Evolutionary conservation across 2,888 invertebrate species (phyloP).

Genomic region (Quadriops clusia): DNA sequence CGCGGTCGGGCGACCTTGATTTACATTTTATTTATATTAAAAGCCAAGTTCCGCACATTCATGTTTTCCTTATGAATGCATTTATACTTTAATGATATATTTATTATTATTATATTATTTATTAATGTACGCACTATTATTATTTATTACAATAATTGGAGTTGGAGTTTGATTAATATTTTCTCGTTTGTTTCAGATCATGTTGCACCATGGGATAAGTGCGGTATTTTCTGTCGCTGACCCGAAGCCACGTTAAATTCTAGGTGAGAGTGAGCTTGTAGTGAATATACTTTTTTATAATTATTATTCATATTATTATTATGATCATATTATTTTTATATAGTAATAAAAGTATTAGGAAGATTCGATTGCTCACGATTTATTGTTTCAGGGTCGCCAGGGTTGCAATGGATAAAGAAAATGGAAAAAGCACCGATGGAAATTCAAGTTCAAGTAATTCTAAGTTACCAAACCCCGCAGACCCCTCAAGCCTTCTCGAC

Average conservation of each 20-base stretch:
- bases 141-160: not conserved
- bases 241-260: conserved; percentile 17
- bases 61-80: conserved; percentile 1
- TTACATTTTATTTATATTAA: conserved; percentile 14
- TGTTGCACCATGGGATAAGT: conserved; percentile 34
- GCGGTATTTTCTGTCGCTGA: conserved; percentile 20
- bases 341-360: no score
- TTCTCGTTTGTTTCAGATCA: conserved; percentile 25
- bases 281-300: no score
- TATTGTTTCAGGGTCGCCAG: conserved; percentile 21
- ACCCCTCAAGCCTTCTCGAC: conserved; percentile 64
- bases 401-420: conserved; percentile 69
- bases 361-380: no score
- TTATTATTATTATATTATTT: conserved; percentile 2
- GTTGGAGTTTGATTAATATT: conserved; percentile 8
- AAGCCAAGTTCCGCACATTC: conserved; percentile 1
- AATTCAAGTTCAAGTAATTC: conserved; percentile 45
- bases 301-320: no score
- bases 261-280: no score
- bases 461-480: conserved; percentile 35
- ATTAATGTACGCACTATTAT: not conserved
- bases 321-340: no score
- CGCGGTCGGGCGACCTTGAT: conserved; percentile 15
- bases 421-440: conserved; percentile 51
- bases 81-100: not conserved